Base-by-base conservation (phyloP, 2,113 vertebrate genomes). In the Tragelaphus buxtoni region DNA sequence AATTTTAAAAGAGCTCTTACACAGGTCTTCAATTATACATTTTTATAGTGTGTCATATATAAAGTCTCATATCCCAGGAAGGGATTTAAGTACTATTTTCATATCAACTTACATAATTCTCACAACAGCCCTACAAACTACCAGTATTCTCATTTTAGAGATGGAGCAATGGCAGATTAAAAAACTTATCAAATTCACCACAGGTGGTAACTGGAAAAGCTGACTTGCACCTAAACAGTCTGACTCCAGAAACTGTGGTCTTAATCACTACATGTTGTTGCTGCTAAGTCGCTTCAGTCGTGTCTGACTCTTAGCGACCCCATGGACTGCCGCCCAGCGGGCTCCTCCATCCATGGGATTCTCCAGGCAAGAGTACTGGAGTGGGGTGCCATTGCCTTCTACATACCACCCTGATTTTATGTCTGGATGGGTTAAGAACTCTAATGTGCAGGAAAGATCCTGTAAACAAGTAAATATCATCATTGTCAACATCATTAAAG, bases 1-100 rank as follows among this genome's bases (percentile, higher is more conserved):
- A 28, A 94, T 91, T 95, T 88, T 14, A 86, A 97, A 95, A 74
- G 61, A 94, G 14, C 18, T 91, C 32, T 93, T 65, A 92, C 7
- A 1, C 9, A 74, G 45, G 47, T 63, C n/a, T 72, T 90, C 56
- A 95, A 84, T 69, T 96, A 53, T 9, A 81, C 6, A 60, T 89
- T 86, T 90, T 81, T 30, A 72, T 92, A 84, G 3, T 69, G 85
- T 93, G 9, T 89, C 20, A 80, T 90, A 80, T 69, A 42, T n/a
- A 83, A 69, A 45, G 14, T 83, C 39, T 92, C 35, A 63, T 18
- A 74, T 69, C 24, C 32, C n/a, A 94, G 22, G 65, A 61, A 14
- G 74, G 3, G 13, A 24, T 91, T 81, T 92, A 92, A 92, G 61
- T 92, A 63, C 13, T 91, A 12, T 63, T 82, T 76, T 88, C 28